Base-by-base conservation (phyloP, 2,888 invertebrate genomes). In the Galeopsomyia nigrocyanea region DNA sequence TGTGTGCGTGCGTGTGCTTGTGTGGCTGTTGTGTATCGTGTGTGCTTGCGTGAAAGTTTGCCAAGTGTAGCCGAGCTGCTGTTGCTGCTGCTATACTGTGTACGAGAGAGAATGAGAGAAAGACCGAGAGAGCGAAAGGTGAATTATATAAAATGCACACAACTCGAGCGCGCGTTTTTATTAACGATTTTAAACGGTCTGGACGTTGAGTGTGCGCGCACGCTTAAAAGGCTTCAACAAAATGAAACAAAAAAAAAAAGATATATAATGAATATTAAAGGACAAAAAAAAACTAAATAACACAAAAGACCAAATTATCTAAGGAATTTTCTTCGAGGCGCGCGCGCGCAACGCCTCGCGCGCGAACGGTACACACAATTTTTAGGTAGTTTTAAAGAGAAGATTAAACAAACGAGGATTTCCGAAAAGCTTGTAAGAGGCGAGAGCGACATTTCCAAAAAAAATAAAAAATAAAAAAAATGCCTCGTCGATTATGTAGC, bases 381-480 rank as follows among this genome's bases (percentile, higher is more conserved):
- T 51, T 66, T 71, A 71, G 67, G 46, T 71, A 63, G 71, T 62
- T 68, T 61, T 56, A 60, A 60, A 61, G 50, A 60, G 64, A 17
- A 47, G 53, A 14, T 2, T 14, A 55, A 68, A 9, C 9, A 21
- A 57, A 60, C 14, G 31, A 65, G 19, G 10, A 17, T 7, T 39
- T 39, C 39, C 10, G 26, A 26, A 5, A 26, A 26, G 26, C 26
- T 26, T 26, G 26, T 26, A 13, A 31, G 47, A 26, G n/a, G 58
- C 7, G 19, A 10, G 16, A 56, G 50, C 14, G 31, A 31, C n/a
- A 50, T n/a, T n/a, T n/a, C 26, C 19, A 21, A 58, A n/a, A 53
- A 61, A 46, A 68, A 66, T 26, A 64, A 31, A 22, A 53, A 53
- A 55, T 58, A 64, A 17, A 73, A 53, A 56, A 68, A 53, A 68